phyloP scores from a whole-genome alignment of 2,797 vertebrate species.

The Etheostoma perlongum region DNA sequence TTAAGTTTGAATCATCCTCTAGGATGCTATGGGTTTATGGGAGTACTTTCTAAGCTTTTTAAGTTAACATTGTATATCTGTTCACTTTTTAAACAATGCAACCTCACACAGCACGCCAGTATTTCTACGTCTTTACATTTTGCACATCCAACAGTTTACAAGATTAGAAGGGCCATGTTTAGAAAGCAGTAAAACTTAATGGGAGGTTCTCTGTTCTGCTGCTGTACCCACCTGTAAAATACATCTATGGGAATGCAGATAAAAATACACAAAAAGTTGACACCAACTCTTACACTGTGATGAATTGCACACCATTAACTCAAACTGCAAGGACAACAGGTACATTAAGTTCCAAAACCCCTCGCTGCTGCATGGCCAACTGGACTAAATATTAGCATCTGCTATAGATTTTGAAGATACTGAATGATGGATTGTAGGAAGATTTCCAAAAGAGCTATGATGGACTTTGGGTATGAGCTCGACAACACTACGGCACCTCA shows the following conservation, averaged over 20 bases:
- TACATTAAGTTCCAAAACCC: slow-evolving; percentile 23
- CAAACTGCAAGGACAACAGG: slow-evolving; percentile 25
- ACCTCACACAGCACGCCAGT: background rate
- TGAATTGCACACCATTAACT: slow-evolving; percentile 1
- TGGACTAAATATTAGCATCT: slow-evolving; percentile 1
- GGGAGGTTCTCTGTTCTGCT: slow-evolving; percentile 4
- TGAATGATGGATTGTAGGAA: slow-evolving; percentile 15
- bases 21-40: background rate
- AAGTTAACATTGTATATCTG: no score
- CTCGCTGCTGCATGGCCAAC: slow-evolving; percentile 13
- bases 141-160: slow-evolving; percentile 2
- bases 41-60: background rate
- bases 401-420: slow-evolving; percentile 12
- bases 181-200: slow-evolving; percentile 44
- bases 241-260: background rate
- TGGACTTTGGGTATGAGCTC: slow-evolving; percentile 41
- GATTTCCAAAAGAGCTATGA: slow-evolving; percentile 37
- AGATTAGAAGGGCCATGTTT: background rate
- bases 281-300: background rate
- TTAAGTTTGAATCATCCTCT: background rate
- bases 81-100: background rate
- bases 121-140: background rate
- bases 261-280: slow-evolving; percentile 6
- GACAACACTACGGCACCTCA: slow-evolving; percentile 7
- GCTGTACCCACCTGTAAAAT: slow-evolving; percentile 10